These are phyloP conservation scores for Arvicanthis niloticus DNA, from an alignment of 2,113 vertebrate species.

Conservation along the genomic window DNA sequence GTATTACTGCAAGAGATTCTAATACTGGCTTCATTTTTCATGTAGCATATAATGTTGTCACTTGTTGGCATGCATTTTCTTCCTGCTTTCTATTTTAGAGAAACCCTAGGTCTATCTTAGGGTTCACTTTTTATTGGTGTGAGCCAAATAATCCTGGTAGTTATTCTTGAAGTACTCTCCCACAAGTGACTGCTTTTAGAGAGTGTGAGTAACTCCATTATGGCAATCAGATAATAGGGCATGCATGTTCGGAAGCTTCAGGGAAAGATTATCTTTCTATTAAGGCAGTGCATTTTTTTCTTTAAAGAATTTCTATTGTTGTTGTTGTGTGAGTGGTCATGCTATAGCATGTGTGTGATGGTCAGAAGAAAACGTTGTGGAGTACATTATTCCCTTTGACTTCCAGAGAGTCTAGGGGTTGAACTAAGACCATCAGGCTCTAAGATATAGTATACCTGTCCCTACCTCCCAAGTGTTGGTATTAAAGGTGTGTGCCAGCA, in stretches of 20 bases:
- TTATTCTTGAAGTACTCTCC: not conserved
- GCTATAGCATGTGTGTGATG: not conserved
- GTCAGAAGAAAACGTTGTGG: not conserved
- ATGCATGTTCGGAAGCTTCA: not conserved
- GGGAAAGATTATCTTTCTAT: constrained; percentile 2
- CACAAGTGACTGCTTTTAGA: not conserved
- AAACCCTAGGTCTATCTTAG: not conserved
- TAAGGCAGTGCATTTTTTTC: not conserved
- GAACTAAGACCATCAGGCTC: not conserved
- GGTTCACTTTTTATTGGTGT: not conserved
- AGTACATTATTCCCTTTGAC: not conserved
- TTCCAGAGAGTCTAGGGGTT: not conserved
- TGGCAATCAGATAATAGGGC: not conserved
- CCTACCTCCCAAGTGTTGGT: not conserved
- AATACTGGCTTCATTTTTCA: not conserved
- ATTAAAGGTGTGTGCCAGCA: not conserved
- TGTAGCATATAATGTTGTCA: not conserved
- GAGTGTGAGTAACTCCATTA: not conserved
- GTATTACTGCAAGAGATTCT: not conserved
- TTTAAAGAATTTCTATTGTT: not conserved
- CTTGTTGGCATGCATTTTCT: not conserved
- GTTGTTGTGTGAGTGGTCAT: not conserved
- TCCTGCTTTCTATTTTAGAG: not conserved
- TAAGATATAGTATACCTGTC: not conserved
- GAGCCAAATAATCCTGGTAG: not conserved